A percentile compares a stretch with the other conserved stretches of the same genome.
These are phyloP conservation scores for Sericinus montela DNA, from an alignment of 2,888 invertebrate species.

Conservation along the genomic window DNA sequence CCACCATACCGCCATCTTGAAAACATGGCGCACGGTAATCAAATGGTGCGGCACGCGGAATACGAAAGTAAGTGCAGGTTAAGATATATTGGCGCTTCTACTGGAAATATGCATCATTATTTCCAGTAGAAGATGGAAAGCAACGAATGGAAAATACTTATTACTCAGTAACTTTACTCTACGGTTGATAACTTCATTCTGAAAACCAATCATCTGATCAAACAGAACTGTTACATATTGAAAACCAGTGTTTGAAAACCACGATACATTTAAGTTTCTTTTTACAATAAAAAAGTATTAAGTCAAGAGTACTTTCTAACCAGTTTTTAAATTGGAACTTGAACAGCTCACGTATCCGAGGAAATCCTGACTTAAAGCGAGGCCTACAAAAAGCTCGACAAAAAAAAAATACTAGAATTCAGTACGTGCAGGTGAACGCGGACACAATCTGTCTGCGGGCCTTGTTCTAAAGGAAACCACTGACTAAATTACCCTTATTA, in stretches of 20 bases:
- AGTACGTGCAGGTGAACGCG: conserved; percentile 7
- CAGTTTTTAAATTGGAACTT: neutral
- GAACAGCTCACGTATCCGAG: neutral
- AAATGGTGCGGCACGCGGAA: neutral
- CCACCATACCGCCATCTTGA: conserved; percentile 13
- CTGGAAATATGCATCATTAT: no score
- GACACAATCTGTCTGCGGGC: neutral
- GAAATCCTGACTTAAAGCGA: neutral
- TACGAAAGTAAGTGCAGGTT: conserved; percentile 1
- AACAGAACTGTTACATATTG: no score
- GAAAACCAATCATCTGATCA: no score
- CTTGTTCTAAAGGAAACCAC: conserved; percentile 10
- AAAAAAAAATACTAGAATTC: conserved; percentile 6
- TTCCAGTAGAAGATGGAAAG: no score
- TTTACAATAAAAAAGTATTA: neutral
- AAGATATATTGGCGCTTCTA: neutral
- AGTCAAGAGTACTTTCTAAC: neutral
- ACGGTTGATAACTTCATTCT: no score
- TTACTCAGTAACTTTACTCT: no score
- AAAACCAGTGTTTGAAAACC: no score
- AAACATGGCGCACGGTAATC: conserved; percentile 4
- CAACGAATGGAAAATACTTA: no score
- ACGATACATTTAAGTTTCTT: no score
- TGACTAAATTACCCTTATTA: conserved; percentile 9
- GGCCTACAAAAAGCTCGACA: neutral